A percentile compares a stretch with the other conserved stretches of the same genome.
Conservation (phyloP, 1,140 invertebrate genomes). For the Andrena cerasifolii region DNA sequence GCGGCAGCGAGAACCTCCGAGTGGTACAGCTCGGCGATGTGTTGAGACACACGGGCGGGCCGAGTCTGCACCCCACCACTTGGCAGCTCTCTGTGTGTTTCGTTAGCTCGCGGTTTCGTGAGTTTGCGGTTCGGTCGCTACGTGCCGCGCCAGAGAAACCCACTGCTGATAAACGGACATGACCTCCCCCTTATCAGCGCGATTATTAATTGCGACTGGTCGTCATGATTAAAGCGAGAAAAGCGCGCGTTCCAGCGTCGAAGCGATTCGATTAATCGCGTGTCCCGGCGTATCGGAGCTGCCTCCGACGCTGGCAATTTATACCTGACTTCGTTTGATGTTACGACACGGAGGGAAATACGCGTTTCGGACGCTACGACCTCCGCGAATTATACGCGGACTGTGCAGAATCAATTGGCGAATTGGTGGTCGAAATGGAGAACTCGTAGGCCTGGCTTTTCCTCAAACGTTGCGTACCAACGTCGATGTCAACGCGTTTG, state of each 20-base stretch:
- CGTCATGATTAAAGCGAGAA: slow-evolving; percentile 39
- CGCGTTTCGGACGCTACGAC: background rate
- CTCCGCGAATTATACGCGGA: background rate
- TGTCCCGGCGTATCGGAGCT: background rate
- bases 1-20: background rate
- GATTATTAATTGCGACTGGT: slow-evolving; percentile 41
- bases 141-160: slow-evolving; percentile 30
- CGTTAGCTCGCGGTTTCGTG: slow-evolving; percentile 51
- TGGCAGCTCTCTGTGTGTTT: slow-evolving; percentile 14
- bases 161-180: slow-evolving; percentile 60
- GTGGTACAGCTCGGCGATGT: background rate
- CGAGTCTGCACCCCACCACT: background rate
- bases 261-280: slow-evolving; percentile 28
- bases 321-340: background rate
- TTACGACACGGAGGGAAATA: background rate
- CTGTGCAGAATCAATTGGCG: background rate
- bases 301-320: background rate
- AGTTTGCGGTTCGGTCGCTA: slow-evolving; percentile 48
- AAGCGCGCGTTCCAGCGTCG: slow-evolving; percentile 9
- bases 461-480: no score
- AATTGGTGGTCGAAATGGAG: background rate
- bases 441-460: background rate
- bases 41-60: background rate
- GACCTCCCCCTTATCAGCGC: slow-evolving; percentile 30
- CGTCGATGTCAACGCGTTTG: no score